Evolutionary conservation across 2,113 vertebrate species (phyloP).

Genomic region (cat (Felis catus)): DNA sequence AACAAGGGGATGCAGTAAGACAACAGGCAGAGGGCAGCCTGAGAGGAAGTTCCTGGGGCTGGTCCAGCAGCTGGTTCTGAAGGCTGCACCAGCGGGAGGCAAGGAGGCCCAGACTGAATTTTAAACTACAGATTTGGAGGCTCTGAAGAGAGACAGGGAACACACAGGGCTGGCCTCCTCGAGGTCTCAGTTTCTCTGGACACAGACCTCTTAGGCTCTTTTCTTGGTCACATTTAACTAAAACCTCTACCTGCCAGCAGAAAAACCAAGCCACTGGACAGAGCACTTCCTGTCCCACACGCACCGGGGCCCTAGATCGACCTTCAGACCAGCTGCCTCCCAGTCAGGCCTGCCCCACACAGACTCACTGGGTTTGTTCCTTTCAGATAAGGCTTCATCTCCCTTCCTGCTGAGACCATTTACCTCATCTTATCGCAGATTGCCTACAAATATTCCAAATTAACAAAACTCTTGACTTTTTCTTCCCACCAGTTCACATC

Average conservation of each 20-base stretch:
- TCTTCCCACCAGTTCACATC: conserved; percentile 42
- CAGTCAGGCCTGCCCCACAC: neutral
- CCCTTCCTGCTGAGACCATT: conserved; percentile 48
- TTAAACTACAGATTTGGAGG: neutral
- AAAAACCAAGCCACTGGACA: conserved; percentile 53
- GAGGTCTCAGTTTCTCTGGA: neutral
- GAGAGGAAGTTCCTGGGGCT: neutral
- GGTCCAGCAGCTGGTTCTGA: neutral
- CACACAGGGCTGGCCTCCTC: neutral
- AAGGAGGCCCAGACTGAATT: accelerated
- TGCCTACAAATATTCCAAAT: conserved; percentile 56
- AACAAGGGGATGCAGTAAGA: neutral
- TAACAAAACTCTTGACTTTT: conserved; percentile 66
- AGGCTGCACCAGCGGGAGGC: neutral
- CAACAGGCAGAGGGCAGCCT: neutral
- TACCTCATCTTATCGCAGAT: conserved; percentile 44
- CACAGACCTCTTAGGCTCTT: neutral
- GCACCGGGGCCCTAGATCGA: neutral
- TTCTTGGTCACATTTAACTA: neutral
- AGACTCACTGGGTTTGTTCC: conserved; percentile 29
- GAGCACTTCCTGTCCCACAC: conserved; percentile 21
- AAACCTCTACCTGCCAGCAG: neutral
- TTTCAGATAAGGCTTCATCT: conserved; percentile 53
- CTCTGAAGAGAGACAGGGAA: neutral
- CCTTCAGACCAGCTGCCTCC: neutral